phyloP scores from a whole-genome alignment of 2,113 vertebrate genomes.

The Chinchilla lanigera region DNA sequence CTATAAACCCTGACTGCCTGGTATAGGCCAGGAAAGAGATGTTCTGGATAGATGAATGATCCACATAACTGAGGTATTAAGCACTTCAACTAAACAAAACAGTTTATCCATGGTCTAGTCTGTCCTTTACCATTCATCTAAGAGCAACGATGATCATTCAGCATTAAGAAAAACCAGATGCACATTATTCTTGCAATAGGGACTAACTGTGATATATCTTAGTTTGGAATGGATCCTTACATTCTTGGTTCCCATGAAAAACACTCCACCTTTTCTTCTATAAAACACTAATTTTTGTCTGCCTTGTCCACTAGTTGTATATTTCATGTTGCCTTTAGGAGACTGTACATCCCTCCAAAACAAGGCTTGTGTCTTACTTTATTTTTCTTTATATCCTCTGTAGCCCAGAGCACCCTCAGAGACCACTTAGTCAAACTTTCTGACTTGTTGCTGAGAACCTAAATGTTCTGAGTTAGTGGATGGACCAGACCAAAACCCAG shows the following conservation, averaged over 20 bases:
- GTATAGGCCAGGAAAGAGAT: not conserved
- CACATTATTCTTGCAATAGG: not conserved
- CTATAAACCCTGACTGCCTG: conserved; percentile 55
- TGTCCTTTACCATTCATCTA: not conserved
- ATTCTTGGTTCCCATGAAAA: not conserved
- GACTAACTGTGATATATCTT: not conserved
- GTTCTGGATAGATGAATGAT: conserved; percentile 26
- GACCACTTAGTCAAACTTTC: conserved; percentile 44
- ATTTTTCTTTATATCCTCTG: conserved; percentile 11
- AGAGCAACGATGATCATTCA: conserved; percentile 31
- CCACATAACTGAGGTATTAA: conserved; percentile 53
- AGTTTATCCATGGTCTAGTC: not conserved
- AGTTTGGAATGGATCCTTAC: not conserved
- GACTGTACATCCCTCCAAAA: not conserved
- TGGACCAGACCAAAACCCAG: not conserved
- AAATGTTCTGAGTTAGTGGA: not conserved
- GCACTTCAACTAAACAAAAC: conserved; percentile 4
- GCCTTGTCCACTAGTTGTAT: not conserved
- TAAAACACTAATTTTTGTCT: conserved; percentile 7
- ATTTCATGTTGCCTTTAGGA: conserved; percentile 55
- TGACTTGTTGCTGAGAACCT: not conserved
- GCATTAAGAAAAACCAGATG: not conserved
- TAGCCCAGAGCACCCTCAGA: conserved; percentile 29
- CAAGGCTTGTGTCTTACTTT: conserved; percentile 38
- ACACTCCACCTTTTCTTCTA: not conserved